A percentile compares a stretch with the other conserved stretches of the same genome.
These are phyloP conservation scores for Acrobasis suavella DNA, from an alignment of 2,888 invertebrate genomes.

Conservation along the genomic window DNA sequence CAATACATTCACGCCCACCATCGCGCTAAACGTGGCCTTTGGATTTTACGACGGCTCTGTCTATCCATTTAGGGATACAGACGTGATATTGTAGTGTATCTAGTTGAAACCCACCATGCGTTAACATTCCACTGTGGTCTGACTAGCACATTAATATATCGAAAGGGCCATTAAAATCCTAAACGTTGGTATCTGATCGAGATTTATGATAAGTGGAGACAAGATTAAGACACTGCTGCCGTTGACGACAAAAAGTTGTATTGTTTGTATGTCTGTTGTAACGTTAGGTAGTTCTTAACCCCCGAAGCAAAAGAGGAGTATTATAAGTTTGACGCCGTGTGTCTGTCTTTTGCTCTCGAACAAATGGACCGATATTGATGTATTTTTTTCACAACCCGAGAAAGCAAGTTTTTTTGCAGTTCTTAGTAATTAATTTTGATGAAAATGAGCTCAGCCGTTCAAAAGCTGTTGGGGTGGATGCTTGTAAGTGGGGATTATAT, in stretches of 20 bases:
- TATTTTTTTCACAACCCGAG: too few species aligned
- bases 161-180: conserved; percentile 70
- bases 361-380: too few species aligned
- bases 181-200: conserved; percentile 77
- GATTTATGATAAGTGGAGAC: conserved; percentile 74
- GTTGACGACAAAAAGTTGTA: conserved; percentile 35
- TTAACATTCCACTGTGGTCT: conserved; percentile 46
- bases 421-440: too few species aligned
- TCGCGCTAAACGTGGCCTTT: conserved; percentile 63
- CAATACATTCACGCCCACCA: not conserved
- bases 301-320: too few species aligned
- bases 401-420: too few species aligned
- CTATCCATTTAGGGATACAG: too few species aligned
- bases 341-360: too few species aligned
- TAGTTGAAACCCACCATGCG: conserved; percentile 21
- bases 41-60: conserved; percentile 58
- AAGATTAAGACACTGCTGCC: conserved; percentile 65
- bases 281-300: not conserved
- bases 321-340: too few species aligned
- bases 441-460: too few species aligned
- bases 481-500: too few species aligned
- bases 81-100: not conserved
- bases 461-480: too few species aligned
- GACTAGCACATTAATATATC: conserved; percentile 70
- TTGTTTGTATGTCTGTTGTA: conserved; percentile 13